Evolutionary conservation across 2,113 vertebrate genomes (phyloP).

Genomic region (Guaruba guarouba): DNA sequence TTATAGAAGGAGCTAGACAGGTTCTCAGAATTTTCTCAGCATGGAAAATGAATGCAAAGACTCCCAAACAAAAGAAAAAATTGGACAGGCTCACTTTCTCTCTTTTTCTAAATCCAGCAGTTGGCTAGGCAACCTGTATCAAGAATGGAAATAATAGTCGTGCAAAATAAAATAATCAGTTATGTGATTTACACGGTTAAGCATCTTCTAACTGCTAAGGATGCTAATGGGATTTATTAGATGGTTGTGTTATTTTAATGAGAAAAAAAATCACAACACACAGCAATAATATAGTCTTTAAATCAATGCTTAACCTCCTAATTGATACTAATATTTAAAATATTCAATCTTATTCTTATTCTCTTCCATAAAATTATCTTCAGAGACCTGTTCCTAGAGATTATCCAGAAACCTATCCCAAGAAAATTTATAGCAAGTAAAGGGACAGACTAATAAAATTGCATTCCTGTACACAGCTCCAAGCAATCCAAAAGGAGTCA

Average conservation of each 20-base stretch:
- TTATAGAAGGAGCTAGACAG: neutral
- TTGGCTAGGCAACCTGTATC: neutral
- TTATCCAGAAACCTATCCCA: neutral
- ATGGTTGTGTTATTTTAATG: neutral
- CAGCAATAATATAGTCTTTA: neutral
- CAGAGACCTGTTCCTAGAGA: neutral
- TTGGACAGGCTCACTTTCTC: neutral
- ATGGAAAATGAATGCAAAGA: neutral
- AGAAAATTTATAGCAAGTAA: neutral
- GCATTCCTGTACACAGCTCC: neutral
- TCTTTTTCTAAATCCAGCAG: neutral
- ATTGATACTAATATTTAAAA: neutral
- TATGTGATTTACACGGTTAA: neutral
- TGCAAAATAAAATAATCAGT: neutral
- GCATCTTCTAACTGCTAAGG: neutral
- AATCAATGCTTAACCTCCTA: neutral
- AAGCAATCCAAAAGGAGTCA: neutral
- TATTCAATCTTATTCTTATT: neutral
- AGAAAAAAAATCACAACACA: neutral
- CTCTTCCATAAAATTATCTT: neutral
- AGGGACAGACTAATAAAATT: neutral
- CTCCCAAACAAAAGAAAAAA: neutral
- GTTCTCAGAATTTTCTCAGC: neutral
- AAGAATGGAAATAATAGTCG: neutral
- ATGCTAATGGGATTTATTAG: neutral